Evolutionary conservation across 1,140 invertebrate species (phyloP), one percentile per base, ranked within the genome.

Genomic region (Planococcus citri): DNA sequence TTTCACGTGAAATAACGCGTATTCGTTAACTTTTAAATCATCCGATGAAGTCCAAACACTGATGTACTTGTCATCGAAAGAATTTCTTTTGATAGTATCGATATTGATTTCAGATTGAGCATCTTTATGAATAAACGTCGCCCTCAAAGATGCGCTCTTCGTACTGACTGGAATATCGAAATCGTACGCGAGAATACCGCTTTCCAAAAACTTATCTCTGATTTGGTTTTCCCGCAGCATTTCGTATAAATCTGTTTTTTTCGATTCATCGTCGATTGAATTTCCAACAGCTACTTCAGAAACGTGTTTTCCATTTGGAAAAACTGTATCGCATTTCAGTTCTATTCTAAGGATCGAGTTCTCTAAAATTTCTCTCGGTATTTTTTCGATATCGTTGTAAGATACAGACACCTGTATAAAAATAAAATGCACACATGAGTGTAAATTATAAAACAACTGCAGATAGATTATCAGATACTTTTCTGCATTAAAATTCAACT

Each of bases 1-100:
- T 69, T 76, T 76, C 0, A 83, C 78, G 73, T 82, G 82, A 70
- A 83, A 77, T 25, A 82, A 75, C 0, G 77, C 80, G 75, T 78
- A 83, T 73, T 83, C 77, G 22, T 78, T 79, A 6, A 79, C 75
- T 12, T 71, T 70, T 12, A 77, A 75, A 27, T 76, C 71, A 6
- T 68, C 68, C 24, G 77, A 78, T 69, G 76, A 78, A 1, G 79
- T 77, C 60, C 75, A 74, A 0, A 83, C 76, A 27, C 75, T 76
- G 0, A 82, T 72, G 70, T 76, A 77, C 68, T 77, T 74, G 57
- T 73, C 73, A 21, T 73, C 70, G 21, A 74, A 73, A 1, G 78
- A 77, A 70, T 75, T 75, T 24, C 74, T 73, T 1, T 76, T 71
- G 14, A 76, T 73, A 6, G 72, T 71, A 61, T 79, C 77, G 58